These are phyloP conservation scores for Sciaenops ocellatus DNA, from an alignment of 2,797 vertebrate species.

Conservation along the genomic window DNA sequence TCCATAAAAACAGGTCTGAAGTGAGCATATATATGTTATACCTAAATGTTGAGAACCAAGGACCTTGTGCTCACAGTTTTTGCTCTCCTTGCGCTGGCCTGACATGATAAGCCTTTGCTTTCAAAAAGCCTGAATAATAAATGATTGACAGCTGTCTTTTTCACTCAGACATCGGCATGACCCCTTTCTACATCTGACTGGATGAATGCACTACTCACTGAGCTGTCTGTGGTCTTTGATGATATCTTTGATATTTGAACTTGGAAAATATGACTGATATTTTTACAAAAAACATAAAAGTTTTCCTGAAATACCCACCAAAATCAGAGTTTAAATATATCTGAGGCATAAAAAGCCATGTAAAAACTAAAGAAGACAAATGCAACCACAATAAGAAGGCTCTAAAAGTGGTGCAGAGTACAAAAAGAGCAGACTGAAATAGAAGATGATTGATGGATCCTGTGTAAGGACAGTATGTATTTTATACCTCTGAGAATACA, in stretches of 20 bases:
- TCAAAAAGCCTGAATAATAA: conserved; percentile 7
- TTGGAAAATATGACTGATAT: neutral
- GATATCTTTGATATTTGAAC: neutral
- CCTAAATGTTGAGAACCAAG: neutral
- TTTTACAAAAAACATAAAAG: conserved; percentile 1
- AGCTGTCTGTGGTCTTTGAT: neutral
- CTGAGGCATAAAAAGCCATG: neutral
- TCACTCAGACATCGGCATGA: conserved; percentile 1
- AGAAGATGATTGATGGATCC: neutral
- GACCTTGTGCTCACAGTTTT: neutral
- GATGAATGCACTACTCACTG: neutral
- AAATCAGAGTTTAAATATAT: neutral
- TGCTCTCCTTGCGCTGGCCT: neutral
- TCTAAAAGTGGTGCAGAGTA: neutral
- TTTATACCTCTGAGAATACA: neutral
- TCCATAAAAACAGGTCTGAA: neutral
- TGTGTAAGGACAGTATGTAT: neutral
- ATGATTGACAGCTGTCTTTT: conserved; percentile 22
- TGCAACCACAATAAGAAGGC: too few relatives aligned
- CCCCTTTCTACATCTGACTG: neutral
- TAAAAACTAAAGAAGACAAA: neutral
- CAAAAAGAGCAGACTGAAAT: neutral
- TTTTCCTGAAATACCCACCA: neutral
- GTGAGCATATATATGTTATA: neutral
- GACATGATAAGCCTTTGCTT: neutral